Evolutionary conservation across 2,113 vertebrate species (phyloP).

Genomic region (Microcebus murinus): DNA sequence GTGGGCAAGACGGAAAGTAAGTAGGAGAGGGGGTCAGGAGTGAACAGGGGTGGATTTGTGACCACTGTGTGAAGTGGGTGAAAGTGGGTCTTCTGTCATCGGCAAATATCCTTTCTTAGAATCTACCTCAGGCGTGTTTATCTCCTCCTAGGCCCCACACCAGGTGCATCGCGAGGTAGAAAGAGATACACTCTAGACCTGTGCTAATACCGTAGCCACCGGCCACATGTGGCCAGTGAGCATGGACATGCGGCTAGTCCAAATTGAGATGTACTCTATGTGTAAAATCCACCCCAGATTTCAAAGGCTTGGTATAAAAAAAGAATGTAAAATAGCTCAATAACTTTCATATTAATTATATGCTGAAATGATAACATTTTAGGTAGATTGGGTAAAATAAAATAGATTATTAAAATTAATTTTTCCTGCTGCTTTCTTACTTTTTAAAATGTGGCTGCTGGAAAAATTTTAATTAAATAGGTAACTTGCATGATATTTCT

Average conservation of each 20-base stretch:
- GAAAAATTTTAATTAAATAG: background rate
- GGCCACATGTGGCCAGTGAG: background rate
- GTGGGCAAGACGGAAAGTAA: no score
- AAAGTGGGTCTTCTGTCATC: background rate
- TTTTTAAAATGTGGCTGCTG: background rate
- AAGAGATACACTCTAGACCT: background rate
- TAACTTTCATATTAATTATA: background rate
- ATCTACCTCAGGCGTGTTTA: background rate
- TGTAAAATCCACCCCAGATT: background rate
- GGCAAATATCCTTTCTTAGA: background rate
- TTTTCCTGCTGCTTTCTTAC: background rate
- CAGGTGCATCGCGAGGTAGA: background rate
- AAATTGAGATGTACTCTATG: background rate
- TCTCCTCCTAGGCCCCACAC: background rate
- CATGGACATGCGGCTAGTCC: background rate
- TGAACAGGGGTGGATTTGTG: background rate
- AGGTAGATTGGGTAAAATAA: background rate
- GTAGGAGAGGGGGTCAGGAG: background rate
- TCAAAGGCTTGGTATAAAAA: background rate
- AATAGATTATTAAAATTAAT: slow-evolving; percentile 2
- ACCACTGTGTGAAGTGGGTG: background rate
- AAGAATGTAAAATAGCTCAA: background rate
- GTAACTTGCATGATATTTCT: background rate
- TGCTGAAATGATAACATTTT: background rate
- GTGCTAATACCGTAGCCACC: no score